Evolutionary conservation across 2,113 vertebrate species (phyloP).

Genomic region (Elephas maximus): DNA sequence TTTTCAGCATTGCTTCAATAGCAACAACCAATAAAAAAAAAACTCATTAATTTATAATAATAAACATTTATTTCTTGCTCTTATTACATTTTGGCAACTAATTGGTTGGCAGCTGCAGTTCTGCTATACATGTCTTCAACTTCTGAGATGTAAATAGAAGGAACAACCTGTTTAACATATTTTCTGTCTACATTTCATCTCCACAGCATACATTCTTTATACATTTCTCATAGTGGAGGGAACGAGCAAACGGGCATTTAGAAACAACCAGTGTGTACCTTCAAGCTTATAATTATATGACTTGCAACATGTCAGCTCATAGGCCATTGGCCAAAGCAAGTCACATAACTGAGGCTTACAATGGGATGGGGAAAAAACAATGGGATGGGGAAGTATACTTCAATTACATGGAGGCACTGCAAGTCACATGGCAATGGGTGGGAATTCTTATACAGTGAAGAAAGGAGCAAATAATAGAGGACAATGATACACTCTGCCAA

Average conservation of each 20-base stretch:
- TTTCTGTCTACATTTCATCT: not conserved
- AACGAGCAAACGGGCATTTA: not conserved
- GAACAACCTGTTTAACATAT: not conserved
- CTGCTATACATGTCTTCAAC: not conserved
- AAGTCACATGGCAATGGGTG: not conserved
- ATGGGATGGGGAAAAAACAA: not conserved
- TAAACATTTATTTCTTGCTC: not conserved
- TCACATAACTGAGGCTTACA: not conserved
- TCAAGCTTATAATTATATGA: not conserved
- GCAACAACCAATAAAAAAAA: not conserved
- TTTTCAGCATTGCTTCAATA: constrained; percentile 28
- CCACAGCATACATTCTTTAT: not conserved
- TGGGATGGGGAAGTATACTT: not conserved
- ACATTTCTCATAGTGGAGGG: not conserved
- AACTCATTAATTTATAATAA: not conserved
- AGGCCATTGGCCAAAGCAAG: not conserved
- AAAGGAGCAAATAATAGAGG: not conserved
- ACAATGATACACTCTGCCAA: not conserved
- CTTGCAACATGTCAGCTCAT: not conserved
- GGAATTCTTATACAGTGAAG: not conserved
- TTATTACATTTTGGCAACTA: not conserved
- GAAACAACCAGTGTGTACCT: not conserved
- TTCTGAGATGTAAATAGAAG: not conserved
- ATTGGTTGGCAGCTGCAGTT: not conserved
- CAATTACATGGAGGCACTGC: not conserved